Percentiles rank a stretch among this genome's conserved stretches.
Evolutionary conservation across 2,113 vertebrate genomes (phyloP).

Genomic region (Charadrius vociferus): DNA sequence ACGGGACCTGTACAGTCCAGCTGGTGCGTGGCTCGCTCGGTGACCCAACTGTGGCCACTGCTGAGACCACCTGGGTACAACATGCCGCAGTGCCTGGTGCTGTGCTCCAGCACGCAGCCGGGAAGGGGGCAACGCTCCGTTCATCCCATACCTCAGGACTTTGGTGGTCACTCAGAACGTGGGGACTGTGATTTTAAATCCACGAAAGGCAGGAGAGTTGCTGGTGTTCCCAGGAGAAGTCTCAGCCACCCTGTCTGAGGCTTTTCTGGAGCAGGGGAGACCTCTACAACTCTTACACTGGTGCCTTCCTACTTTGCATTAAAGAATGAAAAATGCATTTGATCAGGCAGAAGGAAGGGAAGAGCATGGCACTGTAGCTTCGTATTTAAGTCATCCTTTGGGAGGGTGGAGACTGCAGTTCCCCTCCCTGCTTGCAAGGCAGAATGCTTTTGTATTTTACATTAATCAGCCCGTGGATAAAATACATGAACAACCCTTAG

Average conservation of each 20-base stretch:
- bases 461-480: not conserved
- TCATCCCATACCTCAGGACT: not conserved
- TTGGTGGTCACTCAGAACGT: not conserved
- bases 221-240: not conserved
- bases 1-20: not conserved
- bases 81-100: not conserved
- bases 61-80: not conserved
- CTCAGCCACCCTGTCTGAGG: not conserved
- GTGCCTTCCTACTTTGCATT: not conserved
- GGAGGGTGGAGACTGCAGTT: not conserved
- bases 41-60: not conserved
- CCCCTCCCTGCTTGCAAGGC: not conserved
- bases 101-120: not conserved
- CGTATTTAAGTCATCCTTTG: not conserved
- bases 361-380: not conserved
- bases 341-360: not conserved
- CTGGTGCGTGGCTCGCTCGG: not conserved
- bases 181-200: not conserved
- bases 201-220: not conserved
- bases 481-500: not conserved
- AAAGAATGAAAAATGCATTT: constrained; percentile 16
- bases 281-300: not conserved
- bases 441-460: constrained; percentile 12
- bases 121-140: not conserved
- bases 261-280: not conserved